These are phyloP conservation scores for Resseliella maxima DNA, from an alignment of 2,888 invertebrate species.

Conservation along the genomic window DNA sequence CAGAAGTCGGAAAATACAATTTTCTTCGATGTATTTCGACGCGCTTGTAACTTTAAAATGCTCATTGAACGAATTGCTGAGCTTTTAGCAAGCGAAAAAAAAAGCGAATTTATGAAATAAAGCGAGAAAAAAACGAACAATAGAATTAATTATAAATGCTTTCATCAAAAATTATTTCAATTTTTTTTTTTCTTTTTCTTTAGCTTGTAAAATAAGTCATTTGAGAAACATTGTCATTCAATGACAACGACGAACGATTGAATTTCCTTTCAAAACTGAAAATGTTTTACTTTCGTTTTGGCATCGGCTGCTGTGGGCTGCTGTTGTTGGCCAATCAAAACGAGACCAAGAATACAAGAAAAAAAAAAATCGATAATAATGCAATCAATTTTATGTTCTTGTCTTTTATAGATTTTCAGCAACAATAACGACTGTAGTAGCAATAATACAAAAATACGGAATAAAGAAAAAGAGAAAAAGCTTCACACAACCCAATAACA, in stretches of 20 bases:
- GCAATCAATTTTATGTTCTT: background rate
- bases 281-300: background rate
- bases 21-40: background rate
- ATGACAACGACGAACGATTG: background rate
- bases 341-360: background rate
- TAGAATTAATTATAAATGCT: conserved; percentile 13
- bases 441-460: too few relatives aligned
- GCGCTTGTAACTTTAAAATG: background rate
- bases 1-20: background rate
- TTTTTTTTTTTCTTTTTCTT: background rate
- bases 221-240: background rate
- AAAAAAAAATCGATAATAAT: conserved; percentile 32
- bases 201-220: background rate
- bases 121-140: background rate
- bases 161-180: background rate
- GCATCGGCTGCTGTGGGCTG: background rate
- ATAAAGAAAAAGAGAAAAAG: background rate
- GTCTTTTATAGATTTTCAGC: conserved; percentile 9
- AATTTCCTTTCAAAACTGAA: background rate
- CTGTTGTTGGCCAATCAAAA: background rate
- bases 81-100: background rate
- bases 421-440: background rate
- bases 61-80: background rate
- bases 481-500: background rate
- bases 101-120: background rate